Evolutionary conservation across 2,113 vertebrate species (phyloP).

Genomic region (Misgurnus mizolepis): DNA sequence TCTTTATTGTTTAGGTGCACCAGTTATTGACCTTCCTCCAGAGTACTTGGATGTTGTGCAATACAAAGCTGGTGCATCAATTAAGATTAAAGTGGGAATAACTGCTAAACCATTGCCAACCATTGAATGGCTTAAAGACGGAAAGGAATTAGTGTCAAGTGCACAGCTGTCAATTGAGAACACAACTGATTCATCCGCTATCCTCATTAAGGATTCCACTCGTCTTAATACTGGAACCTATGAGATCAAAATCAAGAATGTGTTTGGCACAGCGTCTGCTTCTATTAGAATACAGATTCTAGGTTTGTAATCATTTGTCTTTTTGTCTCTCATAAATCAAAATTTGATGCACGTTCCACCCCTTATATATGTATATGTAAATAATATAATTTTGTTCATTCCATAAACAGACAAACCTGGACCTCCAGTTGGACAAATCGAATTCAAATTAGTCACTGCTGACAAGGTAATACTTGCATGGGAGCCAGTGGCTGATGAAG

Average conservation of each 20-base stretch:
- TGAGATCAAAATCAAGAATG: slow-evolving; percentile 90
- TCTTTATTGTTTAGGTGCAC: slow-evolving; percentile 77
- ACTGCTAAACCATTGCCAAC: slow-evolving; percentile 88
- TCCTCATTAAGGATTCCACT: slow-evolving; percentile 92
- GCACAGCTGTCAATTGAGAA: slow-evolving; percentile 85
- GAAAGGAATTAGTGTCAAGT: slow-evolving; percentile 83
- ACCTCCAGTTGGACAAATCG: slow-evolving; percentile 85
- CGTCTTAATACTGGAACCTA: slow-evolving; percentile 89
- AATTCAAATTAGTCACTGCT: slow-evolving; percentile 87
- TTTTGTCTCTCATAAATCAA: too few relatives aligned
- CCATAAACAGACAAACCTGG: slow-evolving; percentile 88
- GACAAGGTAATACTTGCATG: slow-evolving; percentile 87
- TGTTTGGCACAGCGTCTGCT: slow-evolving; percentile 90
- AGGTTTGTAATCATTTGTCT: slow-evolving; percentile 74
- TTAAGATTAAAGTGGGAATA: slow-evolving; percentile 89
- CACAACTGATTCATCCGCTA: slow-evolving; percentile 86
- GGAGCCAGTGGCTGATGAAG: slow-evolving; percentile 85
- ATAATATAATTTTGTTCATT: slow-evolving; percentile 12
- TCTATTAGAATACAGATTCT: slow-evolving; percentile 89
- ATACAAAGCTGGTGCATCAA: slow-evolving; percentile 87
- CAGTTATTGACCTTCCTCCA: slow-evolving; percentile 92
- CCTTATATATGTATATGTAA: too few relatives aligned
- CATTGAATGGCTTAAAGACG: slow-evolving; percentile 92
- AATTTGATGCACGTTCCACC: background rate
- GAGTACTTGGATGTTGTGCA: slow-evolving; percentile 95